Percentiles rank a stretch among this genome's conserved stretches.
These are phyloP conservation scores for Synanthedon tipuliformis DNA, from an alignment of 2,888 invertebrate genomes.

Conservation along the genomic window DNA sequence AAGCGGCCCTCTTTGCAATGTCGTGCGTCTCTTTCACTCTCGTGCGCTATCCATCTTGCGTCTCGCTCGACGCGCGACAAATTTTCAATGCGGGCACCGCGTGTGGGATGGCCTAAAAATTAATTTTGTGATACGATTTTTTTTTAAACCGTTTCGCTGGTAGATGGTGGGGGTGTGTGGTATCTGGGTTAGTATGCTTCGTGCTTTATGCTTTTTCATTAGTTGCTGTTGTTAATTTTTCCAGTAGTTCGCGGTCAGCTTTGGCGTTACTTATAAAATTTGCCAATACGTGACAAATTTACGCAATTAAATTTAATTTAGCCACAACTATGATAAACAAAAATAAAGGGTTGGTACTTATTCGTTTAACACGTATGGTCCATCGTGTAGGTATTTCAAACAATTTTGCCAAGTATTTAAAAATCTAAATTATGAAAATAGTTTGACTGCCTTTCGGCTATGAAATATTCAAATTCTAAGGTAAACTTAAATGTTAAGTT, in stretches of 20 bases:
- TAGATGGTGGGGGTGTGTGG: constrained; percentile 14
- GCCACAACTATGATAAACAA: no score
- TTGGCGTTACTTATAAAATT: no score
- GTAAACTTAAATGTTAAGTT: no score
- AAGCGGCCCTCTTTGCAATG: constrained; percentile 56
- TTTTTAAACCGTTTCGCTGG: constrained; percentile 17
- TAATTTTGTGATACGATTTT: constrained; percentile 58
- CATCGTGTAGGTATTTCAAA: no score
- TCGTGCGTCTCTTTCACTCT: constrained; percentile 61
- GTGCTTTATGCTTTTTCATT: constrained; percentile 19
- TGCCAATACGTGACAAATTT: no score
- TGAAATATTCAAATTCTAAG: no score
- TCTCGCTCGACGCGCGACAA: constrained; percentile 60
- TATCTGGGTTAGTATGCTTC: constrained; percentile 45
- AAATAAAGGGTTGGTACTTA: no score
- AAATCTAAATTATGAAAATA: no score
- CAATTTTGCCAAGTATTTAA: no score
- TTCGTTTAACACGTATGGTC: no score
- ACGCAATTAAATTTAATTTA: no score
- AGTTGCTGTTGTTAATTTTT: neutral
- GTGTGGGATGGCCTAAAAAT: constrained; percentile 65
- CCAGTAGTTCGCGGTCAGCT: neutral
- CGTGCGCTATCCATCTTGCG: constrained; percentile 32
- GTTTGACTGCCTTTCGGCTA: no score
- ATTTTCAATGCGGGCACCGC: constrained; percentile 64